Conservation (phyloP, 2,113 vertebrate genomes). For the Charina bottae region DNA sequence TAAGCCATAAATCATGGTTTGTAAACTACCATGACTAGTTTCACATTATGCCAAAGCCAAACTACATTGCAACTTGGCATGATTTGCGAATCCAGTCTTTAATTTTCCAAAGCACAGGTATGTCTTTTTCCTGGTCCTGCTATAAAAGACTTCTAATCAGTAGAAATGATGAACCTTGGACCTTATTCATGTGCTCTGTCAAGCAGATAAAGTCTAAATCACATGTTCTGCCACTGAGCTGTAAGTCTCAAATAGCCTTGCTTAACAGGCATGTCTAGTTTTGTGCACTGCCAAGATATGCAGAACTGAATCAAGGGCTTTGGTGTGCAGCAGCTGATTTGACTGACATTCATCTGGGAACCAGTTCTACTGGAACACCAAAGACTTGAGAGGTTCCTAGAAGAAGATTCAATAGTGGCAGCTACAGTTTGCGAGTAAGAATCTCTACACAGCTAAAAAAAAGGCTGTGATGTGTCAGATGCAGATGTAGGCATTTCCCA, state of each 20-base stretch:
- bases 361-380: not conserved
- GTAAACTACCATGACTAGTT: not conserved
- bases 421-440: not conserved
- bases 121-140: not conserved
- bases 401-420: not conserved
- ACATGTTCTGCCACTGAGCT: not conserved
- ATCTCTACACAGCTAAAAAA: not conserved
- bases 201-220: not conserved
- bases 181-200: not conserved
- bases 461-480: not conserved
- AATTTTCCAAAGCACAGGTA: not conserved
- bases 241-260: not conserved
- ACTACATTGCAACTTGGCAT: not conserved
- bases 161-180: not conserved
- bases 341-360: not conserved
- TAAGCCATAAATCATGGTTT: not conserved
- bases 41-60: not conserved
- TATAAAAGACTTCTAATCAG: not conserved
- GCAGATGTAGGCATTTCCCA: not conserved
- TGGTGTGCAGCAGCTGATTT: not conserved
- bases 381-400: not conserved
- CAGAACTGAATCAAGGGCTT: not conserved
- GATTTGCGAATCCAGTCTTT: not conserved
- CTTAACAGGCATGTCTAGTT: not conserved
- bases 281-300: not conserved